Conservation (phyloP, 92 coral and sea anemone species). For the Epizoanthus scotinus region DNA sequence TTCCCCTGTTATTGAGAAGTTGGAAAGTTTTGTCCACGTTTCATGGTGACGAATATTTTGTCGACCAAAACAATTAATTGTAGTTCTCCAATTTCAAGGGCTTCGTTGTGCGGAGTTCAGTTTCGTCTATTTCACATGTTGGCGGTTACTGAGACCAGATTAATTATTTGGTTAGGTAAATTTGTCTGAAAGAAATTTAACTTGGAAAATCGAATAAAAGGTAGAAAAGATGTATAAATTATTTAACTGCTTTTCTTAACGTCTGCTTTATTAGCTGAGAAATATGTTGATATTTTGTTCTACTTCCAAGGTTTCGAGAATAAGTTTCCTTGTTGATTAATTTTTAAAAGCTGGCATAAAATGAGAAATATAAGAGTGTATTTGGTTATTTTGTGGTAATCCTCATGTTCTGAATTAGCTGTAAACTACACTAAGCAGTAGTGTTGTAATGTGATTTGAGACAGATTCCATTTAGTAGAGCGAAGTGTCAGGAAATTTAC, state of each 20-base stretch:
- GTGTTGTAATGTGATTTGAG: too few relatives aligned
- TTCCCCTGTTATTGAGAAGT: not conserved
- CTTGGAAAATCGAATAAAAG: conserved; percentile 1
- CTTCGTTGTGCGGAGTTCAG: conserved; percentile 6
- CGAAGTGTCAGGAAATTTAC: too few relatives aligned
- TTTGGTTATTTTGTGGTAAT: not conserved
- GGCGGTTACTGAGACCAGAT: not conserved
- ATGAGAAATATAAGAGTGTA: not conserved
- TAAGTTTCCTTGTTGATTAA: not conserved
- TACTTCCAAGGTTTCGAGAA: not conserved
- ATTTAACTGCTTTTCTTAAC: conserved; percentile 31
- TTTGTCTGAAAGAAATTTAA: not conserved
- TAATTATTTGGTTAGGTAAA: not conserved
- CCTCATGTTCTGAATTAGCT: too few relatives aligned
- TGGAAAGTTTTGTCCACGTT: conserved; percentile 37
- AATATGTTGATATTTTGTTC: conserved; percentile 12
- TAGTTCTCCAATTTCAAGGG: conserved; percentile 33
- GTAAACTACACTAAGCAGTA: too few relatives aligned
- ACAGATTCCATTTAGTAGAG: too few relatives aligned
- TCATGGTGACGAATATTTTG: conserved; percentile 9
- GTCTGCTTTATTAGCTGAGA: conserved; percentile 10
- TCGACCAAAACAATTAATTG: conserved; percentile 12
- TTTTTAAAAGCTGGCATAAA: conserved; percentile 3
- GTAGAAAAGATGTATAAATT: conserved; percentile 18
- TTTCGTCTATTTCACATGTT: not conserved